These are phyloP conservation scores for Campoletis raptor DNA, from an alignment of 2,888 invertebrate species.

Conservation along the genomic window DNA sequence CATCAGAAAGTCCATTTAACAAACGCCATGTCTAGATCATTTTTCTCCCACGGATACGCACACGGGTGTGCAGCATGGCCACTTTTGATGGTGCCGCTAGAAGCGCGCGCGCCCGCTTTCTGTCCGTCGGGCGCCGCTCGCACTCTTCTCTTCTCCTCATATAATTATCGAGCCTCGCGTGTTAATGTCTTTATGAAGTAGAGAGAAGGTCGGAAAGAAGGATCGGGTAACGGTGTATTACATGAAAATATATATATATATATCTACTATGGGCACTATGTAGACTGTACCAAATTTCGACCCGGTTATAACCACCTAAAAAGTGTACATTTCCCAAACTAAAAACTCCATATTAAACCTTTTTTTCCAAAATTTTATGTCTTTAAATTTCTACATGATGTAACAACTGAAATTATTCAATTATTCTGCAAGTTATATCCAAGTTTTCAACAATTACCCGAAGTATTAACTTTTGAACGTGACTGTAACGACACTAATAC, in stretches of 20 bases:
- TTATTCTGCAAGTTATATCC: too few species aligned
- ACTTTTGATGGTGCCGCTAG: conserved; percentile 38
- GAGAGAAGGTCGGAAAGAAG: conserved; percentile 50
- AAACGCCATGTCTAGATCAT: conserved; percentile 12
- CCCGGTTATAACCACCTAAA: not conserved
- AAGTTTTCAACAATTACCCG: too few species aligned
- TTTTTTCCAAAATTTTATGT: too few species aligned
- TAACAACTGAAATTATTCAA: too few species aligned
- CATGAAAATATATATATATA: conserved; percentile 12
- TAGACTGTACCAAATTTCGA: not conserved
- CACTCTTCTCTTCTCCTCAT: conserved; percentile 29
- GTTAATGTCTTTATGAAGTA: conserved; percentile 79
- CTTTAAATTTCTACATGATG: too few species aligned
- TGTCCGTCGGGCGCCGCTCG: conserved; percentile 66
- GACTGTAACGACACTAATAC: too few species aligned
- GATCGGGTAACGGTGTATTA: conserved; percentile 71
- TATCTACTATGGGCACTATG: too few species aligned
- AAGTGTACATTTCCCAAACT: too few species aligned
- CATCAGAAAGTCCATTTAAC: not conserved
- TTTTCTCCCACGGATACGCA: conserved; percentile 5
- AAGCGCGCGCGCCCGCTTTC: conserved; percentile 33
- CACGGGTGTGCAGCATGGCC: not conserved
- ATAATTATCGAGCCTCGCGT: conserved; percentile 78
- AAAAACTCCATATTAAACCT: too few species aligned
- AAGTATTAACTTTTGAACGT: too few species aligned